Evolutionary conservation across 2,888 invertebrate genomes (phyloP), one percentile per base, ranked within the genome.

Genomic region (Melinopterus prodromus): DNA sequence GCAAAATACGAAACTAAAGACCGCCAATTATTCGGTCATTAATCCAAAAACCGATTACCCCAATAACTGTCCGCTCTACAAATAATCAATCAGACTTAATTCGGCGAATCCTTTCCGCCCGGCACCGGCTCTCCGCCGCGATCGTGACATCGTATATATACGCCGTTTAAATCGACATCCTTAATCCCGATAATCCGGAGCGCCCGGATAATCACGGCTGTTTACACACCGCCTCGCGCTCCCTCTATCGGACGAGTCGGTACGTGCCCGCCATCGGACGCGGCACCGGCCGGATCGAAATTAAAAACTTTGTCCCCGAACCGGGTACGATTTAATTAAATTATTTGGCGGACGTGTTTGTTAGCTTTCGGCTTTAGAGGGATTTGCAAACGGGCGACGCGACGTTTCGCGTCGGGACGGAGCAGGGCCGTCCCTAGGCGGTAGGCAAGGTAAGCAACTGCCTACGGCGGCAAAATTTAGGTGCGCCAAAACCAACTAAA

Each of bases 341-440:
- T 79, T 79, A 79, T 79, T 79, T 37, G 84, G 84, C 84, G 84
- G 85, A 86, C 86, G 84, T 85, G 84, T 85, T 85, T 85, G 86
- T 85, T 85, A 81, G 84, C 84, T 82, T 80, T 83, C 81, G 84
- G 86, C 85, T 86, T 86, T 85, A 78, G 53, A 53, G 53, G 82
- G 84, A 85, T 85, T 85, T 86, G 84, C 71, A 35, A 71, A 71
- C 71, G 71, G 12, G 26, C 53, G 53, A 53, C 53, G 26, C 53
- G 53, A 53, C 53, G 53, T 53, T 53, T 53, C 9, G 53, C 53
- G 81, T 83, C 83, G 83, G 84, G 84, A 84, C 83, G 82, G 82
- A 82, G 80, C n/a, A n/a, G n/a, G n/a, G n/a, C n/a, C n/a, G n/a
- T n/a, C n/a, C n/a, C n/a, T n/a, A n/a, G n/a, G n/a, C n/a, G n/a